Base-by-base conservation (phyloP, 2,888 invertebrate species). In the Anaspis maculata region DNA sequence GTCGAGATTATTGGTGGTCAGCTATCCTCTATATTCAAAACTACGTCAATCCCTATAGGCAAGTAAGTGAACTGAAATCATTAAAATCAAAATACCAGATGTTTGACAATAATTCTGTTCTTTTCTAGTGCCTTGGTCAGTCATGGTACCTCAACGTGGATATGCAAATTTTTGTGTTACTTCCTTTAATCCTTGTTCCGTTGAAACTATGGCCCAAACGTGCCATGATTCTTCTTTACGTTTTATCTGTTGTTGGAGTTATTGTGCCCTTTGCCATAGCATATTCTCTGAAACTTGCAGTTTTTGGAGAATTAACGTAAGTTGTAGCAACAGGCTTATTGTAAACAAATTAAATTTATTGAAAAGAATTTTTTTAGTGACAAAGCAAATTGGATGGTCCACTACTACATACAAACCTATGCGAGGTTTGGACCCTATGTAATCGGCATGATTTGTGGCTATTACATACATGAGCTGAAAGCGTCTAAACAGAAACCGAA, bases 381-480 rank as follows among this genome's bases (percentile, higher is more conserved):
- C n/a, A n/a, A 6, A 6, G 5, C 19, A 9, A 19, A 6, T 19
- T 19, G 5, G 5, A 6, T 6, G 19, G 19, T 5, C 19, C 5
- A 19, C 5, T 40, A 40, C 25, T 40, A 40, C 13, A 21, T 23
- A 15, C 40, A 36, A 27, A 32, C 36, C 3, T 33, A 40, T 28
- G 25, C 24, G 9, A 24, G 37, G 13, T 36, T 40, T 22, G 32
- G 21, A 2, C n/a, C 40, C 1, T 40, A 40, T 13, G 30, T 32
- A 9, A 37, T 36, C 7, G 40, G 40, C 3, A 40, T 40, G 36
- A 33, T 37, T 11, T 9, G 29, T 1, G 40, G 36, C 9, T 40
- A 40, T 21, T 25, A 30, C 2, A 23, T 40, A n/a, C 29, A 32
- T 13, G 23, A 35, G 19, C n/a, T 35, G 6, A 38, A 34, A 13